These are phyloP conservation scores for Apeira syringaria DNA, from an alignment of 2,888 invertebrate genomes.

Conservation along the genomic window DNA sequence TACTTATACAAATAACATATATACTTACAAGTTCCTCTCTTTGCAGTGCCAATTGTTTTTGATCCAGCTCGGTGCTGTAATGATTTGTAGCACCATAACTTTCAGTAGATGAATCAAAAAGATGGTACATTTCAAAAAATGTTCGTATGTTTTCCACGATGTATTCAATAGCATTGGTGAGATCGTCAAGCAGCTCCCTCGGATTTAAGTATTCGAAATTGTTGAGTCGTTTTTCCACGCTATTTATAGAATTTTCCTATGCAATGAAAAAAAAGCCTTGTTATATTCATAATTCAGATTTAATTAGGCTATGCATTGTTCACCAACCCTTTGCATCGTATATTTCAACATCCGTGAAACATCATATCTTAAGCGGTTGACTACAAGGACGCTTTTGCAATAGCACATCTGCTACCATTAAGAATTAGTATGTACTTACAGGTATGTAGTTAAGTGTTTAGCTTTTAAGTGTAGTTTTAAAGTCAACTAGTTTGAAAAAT, in stretches of 20 bases:
- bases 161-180: conserved; percentile 46
- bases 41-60: conserved; percentile 53
- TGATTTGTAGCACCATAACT: conserved; percentile 31
- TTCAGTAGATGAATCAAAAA: conserved; percentile 22
- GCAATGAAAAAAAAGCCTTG: not conserved
- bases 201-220: conserved; percentile 36
- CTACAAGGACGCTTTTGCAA: too few species aligned
- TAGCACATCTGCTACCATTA: too few species aligned
- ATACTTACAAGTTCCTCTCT: conserved; percentile 61
- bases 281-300: not conserved
- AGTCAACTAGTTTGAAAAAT: too few species aligned
- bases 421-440: too few species aligned
- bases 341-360: too few species aligned
- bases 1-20: too few species aligned
- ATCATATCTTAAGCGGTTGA: too few species aligned
- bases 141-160: conserved; percentile 46
- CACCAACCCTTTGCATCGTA: too few species aligned
- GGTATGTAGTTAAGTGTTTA: too few species aligned
- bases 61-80: conserved; percentile 55
- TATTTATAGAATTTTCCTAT: conserved; percentile 42
- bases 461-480: too few species aligned
- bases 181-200: conserved; percentile 41
- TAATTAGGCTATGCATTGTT: too few species aligned
- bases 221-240: conserved; percentile 46
- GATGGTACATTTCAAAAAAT: conserved; percentile 49